phyloP scores from a whole-genome alignment of 2,888 invertebrate genomes.

The Fissipunctia ypsillon region DNA sequence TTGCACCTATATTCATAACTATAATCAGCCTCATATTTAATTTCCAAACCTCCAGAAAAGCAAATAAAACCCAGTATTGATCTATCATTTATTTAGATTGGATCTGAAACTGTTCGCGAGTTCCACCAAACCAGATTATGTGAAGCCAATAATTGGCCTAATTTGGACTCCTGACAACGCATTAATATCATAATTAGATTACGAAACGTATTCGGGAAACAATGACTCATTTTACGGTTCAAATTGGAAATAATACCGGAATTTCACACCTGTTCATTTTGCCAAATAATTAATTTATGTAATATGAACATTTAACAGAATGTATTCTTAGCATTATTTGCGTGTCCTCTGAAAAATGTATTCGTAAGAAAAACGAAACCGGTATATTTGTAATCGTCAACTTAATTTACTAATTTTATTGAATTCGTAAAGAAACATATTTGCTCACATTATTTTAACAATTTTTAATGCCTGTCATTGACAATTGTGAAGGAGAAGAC shows the following conservation, averaged over 20 bases:
- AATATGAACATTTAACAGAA: not conserved
- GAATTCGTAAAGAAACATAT: not conserved
- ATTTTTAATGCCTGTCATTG: not conserved
- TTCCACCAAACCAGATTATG: constrained; percentile 65
- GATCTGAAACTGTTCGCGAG: constrained; percentile 44
- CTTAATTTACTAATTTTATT: constrained; percentile 16
- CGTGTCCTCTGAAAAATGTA: not conserved
- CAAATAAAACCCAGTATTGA: constrained; percentile 53
- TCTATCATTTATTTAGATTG: constrained; percentile 61
- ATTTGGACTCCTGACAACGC: constrained; percentile 53
- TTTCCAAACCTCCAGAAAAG: not conserved
- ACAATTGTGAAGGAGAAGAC: not conserved
- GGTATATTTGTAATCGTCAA: constrained; percentile 28
- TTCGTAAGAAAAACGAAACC: constrained; percentile 15
- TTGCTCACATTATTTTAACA: not conserved
- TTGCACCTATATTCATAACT: not conserved
- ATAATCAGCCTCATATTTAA: constrained; percentile 6
- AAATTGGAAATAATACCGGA: not conserved
- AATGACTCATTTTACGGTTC: constrained; percentile 31
- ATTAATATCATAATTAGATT: constrained; percentile 53
- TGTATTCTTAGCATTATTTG: not conserved
- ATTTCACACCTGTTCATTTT: not conserved
- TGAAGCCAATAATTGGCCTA: constrained; percentile 64
- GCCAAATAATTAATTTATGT: not conserved
- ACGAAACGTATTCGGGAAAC: constrained; percentile 15